Percentiles rank a stretch among this genome's conserved stretches.
These are phyloP conservation scores for Natator depressus DNA, from an alignment of 2,113 vertebrate genomes.

Conservation along the genomic window DNA sequence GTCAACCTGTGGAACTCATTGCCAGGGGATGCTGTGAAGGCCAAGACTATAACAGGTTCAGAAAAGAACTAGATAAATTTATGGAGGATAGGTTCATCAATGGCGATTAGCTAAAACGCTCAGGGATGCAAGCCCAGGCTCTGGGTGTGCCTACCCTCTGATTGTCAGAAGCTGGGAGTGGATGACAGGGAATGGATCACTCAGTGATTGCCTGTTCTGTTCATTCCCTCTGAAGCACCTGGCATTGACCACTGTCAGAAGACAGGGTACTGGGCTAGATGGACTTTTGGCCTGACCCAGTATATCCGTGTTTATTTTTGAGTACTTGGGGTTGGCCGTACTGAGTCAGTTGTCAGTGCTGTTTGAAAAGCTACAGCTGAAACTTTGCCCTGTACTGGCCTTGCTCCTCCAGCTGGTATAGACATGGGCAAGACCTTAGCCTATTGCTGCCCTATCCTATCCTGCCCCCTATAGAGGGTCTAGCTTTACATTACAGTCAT, in stretches of 20 bases:
- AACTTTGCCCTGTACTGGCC: conserved; percentile 43
- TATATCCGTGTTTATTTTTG: background rate
- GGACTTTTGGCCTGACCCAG: background rate
- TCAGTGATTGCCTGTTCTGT: background rate
- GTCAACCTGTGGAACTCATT: too few species aligned
- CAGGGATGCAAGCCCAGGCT: too few species aligned
- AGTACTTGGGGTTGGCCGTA: background rate
- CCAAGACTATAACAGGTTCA: too few species aligned
- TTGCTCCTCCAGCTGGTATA: conserved; percentile 16
- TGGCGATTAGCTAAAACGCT: too few species aligned
- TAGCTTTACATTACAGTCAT: background rate
- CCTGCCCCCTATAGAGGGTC: background rate
- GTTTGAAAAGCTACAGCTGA: conserved; percentile 38
- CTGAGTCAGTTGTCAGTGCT: background rate
- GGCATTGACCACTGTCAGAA: too few species aligned
- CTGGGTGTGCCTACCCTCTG: too few species aligned
- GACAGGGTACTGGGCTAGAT: background rate
- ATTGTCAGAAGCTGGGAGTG: background rate
- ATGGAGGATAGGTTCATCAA: too few species aligned
- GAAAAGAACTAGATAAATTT: too few species aligned
- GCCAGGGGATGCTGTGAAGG: too few species aligned
- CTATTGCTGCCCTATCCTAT: conserved; percentile 6
- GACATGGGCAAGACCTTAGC: background rate
- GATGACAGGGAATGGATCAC: background rate
- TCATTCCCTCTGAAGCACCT: background rate